Evolutionary conservation across 1,140 invertebrate genomes (phyloP).

Genomic region (Tetramorium parvispinum): DNA sequence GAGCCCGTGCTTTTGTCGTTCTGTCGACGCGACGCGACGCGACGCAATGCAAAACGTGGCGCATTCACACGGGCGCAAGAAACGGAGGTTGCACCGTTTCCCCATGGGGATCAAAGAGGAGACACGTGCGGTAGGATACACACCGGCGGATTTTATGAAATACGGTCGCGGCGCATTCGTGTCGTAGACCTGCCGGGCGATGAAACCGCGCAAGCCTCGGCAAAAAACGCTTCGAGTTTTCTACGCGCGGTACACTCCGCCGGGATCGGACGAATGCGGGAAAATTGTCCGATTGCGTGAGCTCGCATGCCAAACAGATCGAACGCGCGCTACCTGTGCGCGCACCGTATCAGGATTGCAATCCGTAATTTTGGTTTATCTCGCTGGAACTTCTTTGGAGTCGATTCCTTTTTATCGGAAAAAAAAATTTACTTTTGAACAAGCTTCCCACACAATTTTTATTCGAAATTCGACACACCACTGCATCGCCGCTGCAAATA

Average conservation of each 20-base stretch:
- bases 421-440: background rate
- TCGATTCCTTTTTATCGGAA: background rate
- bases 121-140: constrained; percentile 16
- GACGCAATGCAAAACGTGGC: constrained; percentile 14
- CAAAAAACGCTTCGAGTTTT: constrained; percentile 13
- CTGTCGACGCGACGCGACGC: constrained; percentile 29
- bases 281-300: constrained; percentile 17
- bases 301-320: background rate
- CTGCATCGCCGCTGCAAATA: background rate
- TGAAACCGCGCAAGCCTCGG: background rate
- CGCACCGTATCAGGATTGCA: background rate
- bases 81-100: constrained; percentile 24
- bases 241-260: background rate
- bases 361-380: background rate
- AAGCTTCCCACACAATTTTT: background rate
- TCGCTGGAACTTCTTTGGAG: background rate
- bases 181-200: background rate
- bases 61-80: constrained; percentile 18
- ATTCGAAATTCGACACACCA: background rate
- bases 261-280: background rate
- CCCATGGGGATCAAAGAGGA: constrained; percentile 41
- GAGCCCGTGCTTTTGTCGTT: constrained; percentile 25
- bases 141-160: constrained; percentile 47
- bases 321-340: background rate
- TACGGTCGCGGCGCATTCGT: constrained; percentile 4